Percentiles rank a stretch among this genome's conserved stretches.
Conservation (phyloP, 2,888 invertebrate species). For the Yponomeuta evonymella region DNA sequence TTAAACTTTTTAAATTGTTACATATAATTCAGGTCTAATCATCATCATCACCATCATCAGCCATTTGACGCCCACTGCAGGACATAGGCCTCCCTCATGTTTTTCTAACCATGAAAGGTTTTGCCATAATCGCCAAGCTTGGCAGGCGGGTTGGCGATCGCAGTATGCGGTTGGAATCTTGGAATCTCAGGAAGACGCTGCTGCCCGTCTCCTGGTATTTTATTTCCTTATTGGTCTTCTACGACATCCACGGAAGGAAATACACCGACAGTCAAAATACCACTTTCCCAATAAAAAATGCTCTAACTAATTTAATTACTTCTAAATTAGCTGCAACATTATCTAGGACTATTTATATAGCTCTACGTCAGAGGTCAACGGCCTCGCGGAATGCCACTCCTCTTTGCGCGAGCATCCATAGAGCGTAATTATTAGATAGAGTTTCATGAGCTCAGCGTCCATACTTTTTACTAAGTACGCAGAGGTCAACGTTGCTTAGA, state of each 20-base stretch:
- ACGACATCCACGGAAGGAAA: too few relatives aligned
- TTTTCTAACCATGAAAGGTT: too few relatives aligned
- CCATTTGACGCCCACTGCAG: too few relatives aligned
- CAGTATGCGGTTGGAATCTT: too few relatives aligned
- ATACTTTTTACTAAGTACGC: not conserved
- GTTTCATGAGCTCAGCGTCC: not conserved
- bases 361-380: slow-evolving; percentile 43
- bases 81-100: too few relatives aligned
- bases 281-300: not conserved
- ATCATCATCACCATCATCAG: not conserved
- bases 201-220: too few relatives aligned
- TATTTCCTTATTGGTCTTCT: too few relatives aligned
- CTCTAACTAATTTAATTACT: slow-evolving; percentile 7
- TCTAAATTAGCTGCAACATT: slow-evolving; percentile 2
- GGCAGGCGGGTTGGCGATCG: too few relatives aligned
- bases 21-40: not conserved
- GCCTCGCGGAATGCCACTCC: slow-evolving; percentile 59
- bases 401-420: slow-evolving; percentile 54
- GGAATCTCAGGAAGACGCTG: too few relatives aligned
- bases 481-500: not conserved
- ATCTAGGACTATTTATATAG: slow-evolving; percentile 28
- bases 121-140: too few relatives aligned
- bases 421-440: slow-evolving; percentile 52
- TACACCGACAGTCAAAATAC: not conserved
- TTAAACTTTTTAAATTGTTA: too few relatives aligned